phyloP scores from a whole-genome alignment of 2,888 invertebrate genomes.

The Callinectes sapidus region DNA sequence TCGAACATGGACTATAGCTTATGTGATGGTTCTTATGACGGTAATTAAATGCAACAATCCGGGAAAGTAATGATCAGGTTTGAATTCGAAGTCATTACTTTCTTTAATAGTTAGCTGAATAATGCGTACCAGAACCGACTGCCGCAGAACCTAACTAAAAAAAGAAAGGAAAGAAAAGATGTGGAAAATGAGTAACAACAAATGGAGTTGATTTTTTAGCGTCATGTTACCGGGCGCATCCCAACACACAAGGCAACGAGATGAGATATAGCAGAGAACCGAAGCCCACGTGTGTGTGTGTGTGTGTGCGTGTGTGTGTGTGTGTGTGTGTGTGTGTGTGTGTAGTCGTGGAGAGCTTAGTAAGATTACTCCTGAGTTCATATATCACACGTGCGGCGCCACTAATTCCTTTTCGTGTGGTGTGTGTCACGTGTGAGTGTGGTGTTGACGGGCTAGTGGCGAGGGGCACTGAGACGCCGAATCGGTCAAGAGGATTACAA shows the following conservation, averaged over 20 bases:
- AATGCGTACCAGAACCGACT: too few species aligned
- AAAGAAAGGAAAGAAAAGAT: too few species aligned
- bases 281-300: background rate
- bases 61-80: too few species aligned
- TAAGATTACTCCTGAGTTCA: background rate
- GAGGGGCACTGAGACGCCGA: background rate
- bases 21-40: background rate
- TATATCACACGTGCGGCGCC: conserved; percentile 8
- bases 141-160: too few species aligned
- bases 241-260: too few species aligned
- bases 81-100: too few species aligned
- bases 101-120: too few species aligned
- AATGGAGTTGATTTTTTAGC: too few species aligned
- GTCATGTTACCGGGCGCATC: too few species aligned
- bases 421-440: background rate
- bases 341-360: background rate
- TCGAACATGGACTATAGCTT: background rate
- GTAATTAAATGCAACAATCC: background rate
- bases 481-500: background rate
- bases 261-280: background rate
- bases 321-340: conserved; percentile 37
- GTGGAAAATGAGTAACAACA: too few species aligned
- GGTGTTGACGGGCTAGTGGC: background rate
- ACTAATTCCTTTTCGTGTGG: background rate
- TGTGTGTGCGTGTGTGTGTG: conserved; percentile 21